Conservation (phyloP, 2,888 invertebrate genomes). For the Auanema freiburgensis region DNA sequence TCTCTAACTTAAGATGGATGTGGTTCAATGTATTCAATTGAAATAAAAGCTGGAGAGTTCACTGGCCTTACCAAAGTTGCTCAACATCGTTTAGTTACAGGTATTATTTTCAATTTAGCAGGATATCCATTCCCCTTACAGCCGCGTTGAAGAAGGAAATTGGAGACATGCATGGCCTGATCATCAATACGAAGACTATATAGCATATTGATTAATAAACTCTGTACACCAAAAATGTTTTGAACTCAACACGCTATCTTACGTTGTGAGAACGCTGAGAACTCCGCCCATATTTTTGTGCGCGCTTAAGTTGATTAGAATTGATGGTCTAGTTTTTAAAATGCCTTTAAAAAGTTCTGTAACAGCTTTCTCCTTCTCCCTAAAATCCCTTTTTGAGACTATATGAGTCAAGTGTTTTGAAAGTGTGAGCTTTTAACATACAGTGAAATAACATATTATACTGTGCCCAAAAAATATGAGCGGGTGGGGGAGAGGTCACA, state of each 20-base stretch:
- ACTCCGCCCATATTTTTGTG: too few relatives aligned
- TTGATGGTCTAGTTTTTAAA: too few relatives aligned
- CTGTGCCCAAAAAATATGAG: too few relatives aligned
- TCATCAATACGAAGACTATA: slow-evolving; percentile 74
- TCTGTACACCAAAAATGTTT: neutral
- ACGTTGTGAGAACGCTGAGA: neutral
- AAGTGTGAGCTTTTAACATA: too few relatives aligned
- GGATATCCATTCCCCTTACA: neutral
- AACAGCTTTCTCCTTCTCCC: too few relatives aligned
- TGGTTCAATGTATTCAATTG: slow-evolving; percentile 67
- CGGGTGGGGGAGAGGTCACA: too few relatives aligned
- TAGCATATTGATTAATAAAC: neutral
- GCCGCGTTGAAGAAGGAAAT: slow-evolving; percentile 75
- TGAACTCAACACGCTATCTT: neutral
- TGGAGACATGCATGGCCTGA: slow-evolving; percentile 80
- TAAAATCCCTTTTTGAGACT: too few relatives aligned
- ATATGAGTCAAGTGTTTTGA: too few relatives aligned
- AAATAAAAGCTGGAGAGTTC: slow-evolving; percentile 66
- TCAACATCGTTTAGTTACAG: slow-evolving; percentile 58
- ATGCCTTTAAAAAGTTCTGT: too few relatives aligned
- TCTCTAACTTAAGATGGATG: slow-evolving; percentile 65
- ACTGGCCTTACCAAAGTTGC: slow-evolving; percentile 64
- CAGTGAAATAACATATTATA: too few relatives aligned
- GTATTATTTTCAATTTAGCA: neutral
- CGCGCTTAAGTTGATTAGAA: too few relatives aligned